These are phyloP conservation scores for Sus cebifrons DNA, from an alignment of 2,797 vertebrate species.

Conservation along the genomic window DNA sequence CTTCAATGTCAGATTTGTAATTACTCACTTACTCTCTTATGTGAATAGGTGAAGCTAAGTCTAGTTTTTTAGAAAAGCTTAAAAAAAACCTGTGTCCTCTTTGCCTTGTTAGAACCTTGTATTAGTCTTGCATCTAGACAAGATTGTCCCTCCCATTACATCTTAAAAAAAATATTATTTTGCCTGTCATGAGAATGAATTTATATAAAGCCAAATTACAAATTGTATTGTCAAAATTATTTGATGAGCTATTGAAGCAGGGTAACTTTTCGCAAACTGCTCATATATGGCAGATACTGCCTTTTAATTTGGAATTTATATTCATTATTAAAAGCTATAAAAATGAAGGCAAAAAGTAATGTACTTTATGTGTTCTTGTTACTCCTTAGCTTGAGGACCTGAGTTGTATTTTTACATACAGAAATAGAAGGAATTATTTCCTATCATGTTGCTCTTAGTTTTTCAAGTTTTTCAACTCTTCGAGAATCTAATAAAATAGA, in stretches of 20 bases:
- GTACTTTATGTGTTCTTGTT: neutral
- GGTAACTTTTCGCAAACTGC: constrained; percentile 19
- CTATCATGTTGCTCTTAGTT: neutral
- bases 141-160: neutral
- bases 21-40: neutral
- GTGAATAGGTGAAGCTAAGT: constrained; percentile 8
- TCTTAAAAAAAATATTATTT: constrained; percentile 8
- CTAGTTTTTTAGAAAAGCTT: constrained; percentile 36
- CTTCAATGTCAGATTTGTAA: neutral
- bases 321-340: neutral
- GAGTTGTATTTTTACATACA: neutral
- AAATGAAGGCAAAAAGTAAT: neutral
- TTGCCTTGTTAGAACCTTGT: constrained; percentile 30
- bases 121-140: neutral
- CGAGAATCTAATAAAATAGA: neutral
- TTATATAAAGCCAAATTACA: constrained; percentile 14
- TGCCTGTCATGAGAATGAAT: neutral
- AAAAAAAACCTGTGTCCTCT: neutral
- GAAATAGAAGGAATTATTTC: constrained; percentile 21
- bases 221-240: constrained; percentile 20
- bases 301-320: constrained; percentile 48
- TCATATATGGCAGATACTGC: neutral
- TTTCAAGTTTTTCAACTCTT: neutral
- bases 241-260: constrained; percentile 40
- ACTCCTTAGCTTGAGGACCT: neutral